phyloP scores from a whole-genome alignment of 1,140 invertebrate genomes.

The Neotoxoptera formosana region DNA sequence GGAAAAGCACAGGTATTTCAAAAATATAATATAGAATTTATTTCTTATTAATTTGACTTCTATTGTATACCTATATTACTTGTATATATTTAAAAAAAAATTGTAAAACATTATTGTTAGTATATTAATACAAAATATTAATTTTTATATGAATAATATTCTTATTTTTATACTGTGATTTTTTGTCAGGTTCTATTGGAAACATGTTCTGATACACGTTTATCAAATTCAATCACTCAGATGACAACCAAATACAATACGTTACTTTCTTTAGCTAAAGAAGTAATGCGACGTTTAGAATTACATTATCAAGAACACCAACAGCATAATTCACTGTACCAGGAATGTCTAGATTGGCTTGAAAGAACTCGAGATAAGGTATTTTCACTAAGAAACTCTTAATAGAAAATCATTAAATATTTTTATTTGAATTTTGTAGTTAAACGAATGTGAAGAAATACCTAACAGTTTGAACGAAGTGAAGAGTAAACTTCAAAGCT shows the following conservation, averaged over 20 bases:
- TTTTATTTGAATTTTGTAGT: constrained; percentile 56
- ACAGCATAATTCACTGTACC: constrained; percentile 85
- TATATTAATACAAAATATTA: neutral
- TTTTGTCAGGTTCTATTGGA: constrained; percentile 74
- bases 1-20: constrained; percentile 79
- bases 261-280: constrained; percentile 88
- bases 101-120: neutral
- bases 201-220: constrained; percentile 90
- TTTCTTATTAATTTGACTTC: neutral
- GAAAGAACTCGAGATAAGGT: constrained; percentile 83
- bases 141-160: neutral
- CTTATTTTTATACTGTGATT: neutral
- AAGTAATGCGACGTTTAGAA: constrained; percentile 89
- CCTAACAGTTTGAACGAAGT: constrained; percentile 81
- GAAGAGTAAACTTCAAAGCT: constrained; percentile 81
- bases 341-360: constrained; percentile 91
- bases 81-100: neutral
- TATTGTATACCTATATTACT: neutral
- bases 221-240: constrained; percentile 93
- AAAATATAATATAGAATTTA: neutral
- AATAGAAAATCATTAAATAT: neutral
- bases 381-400: neutral
- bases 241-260: constrained; percentile 94
- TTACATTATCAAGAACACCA: constrained; percentile 89
- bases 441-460: constrained; percentile 78